These are phyloP conservation scores for Oophaga sylvatica DNA, from an alignment of 2,797 vertebrate species.

Conservation along the genomic window DNA sequence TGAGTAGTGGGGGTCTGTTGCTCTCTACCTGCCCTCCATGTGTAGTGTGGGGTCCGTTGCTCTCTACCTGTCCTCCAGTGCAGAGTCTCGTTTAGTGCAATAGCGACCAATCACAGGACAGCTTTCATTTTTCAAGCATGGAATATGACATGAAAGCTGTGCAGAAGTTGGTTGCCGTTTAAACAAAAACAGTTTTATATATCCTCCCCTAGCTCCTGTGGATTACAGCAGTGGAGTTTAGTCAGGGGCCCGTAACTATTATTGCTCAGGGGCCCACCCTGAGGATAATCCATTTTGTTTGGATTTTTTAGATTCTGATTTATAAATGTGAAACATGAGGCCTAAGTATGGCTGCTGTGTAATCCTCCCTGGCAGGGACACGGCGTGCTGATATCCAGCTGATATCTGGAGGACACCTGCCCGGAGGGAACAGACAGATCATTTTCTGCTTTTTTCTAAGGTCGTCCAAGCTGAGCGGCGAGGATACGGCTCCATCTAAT, in stretches of 20 bases:
- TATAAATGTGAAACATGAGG: not conserved
- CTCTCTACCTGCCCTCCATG: no score
- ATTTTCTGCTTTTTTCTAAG: constrained; percentile 71
- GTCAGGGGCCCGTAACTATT: not conserved
- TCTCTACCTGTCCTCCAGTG: no score
- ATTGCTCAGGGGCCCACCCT: not conserved
- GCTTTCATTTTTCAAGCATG: no score
- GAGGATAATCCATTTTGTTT: not conserved
- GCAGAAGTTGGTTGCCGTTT: no score
- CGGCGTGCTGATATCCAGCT: constrained; percentile 60
- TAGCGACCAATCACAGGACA: no score
- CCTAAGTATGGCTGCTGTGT: constrained; percentile 60
- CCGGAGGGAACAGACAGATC: not conserved
- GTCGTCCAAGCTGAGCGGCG: constrained; percentile 72
- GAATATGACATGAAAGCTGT: no score
- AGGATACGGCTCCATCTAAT: constrained; percentile 73
- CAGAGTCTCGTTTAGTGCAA: no score
- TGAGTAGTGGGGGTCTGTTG: no score
- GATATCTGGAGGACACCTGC: constrained; percentile 64
- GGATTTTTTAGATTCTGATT: not conserved
- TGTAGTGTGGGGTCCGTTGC: no score
- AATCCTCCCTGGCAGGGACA: constrained; percentile 67
- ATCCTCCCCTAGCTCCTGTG: no score
- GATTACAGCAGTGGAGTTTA: no score
- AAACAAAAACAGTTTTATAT: no score